Conservation (phyloP, 2,888 invertebrate species). For the Drosophila merina region DNA sequence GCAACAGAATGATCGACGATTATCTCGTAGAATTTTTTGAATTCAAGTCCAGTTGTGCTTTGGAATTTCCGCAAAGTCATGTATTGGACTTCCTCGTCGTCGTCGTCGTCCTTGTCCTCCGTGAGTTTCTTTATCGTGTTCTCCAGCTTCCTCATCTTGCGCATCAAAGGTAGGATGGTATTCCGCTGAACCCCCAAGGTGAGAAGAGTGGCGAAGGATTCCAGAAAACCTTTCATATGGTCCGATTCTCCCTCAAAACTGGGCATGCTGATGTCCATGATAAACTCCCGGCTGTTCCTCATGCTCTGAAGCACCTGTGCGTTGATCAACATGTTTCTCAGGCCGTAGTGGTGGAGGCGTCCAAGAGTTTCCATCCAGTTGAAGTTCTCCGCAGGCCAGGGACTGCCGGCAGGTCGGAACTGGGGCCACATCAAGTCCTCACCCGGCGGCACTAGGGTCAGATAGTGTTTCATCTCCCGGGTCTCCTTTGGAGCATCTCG, state of each 20-base stretch:
- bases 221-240: neutral
- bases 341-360: slow-evolving; percentile 64
- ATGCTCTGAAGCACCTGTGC: slow-evolving; percentile 14
- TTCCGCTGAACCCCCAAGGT: slow-evolving; percentile 12
- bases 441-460: slow-evolving; percentile 67
- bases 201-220: slow-evolving; percentile 8
- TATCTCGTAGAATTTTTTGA: slow-evolving; percentile 62
- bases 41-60: slow-evolving; percentile 34
- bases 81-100: neutral
- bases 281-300: slow-evolving; percentile 46
- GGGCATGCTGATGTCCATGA: slow-evolving; percentile 53
- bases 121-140: slow-evolving; percentile 32
- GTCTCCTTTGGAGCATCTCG: slow-evolving; percentile 17
- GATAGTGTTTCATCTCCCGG: slow-evolving; percentile 51
- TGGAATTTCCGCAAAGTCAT: slow-evolving; percentile 39
- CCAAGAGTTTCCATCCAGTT: slow-evolving; percentile 71
- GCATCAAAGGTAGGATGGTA: neutral
- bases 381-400: slow-evolving; percentile 65
- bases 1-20: slow-evolving; percentile 43
- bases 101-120: slow-evolving; percentile 12
- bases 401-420: neutral
- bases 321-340: slow-evolving; percentile 51
- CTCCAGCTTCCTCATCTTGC: slow-evolving; percentile 35
- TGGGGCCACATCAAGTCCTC: slow-evolving; percentile 66
- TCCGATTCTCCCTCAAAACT: slow-evolving; percentile 7